Base-by-base conservation (phyloP, 2,113 vertebrate genomes). In the Vidua macroura region DNA sequence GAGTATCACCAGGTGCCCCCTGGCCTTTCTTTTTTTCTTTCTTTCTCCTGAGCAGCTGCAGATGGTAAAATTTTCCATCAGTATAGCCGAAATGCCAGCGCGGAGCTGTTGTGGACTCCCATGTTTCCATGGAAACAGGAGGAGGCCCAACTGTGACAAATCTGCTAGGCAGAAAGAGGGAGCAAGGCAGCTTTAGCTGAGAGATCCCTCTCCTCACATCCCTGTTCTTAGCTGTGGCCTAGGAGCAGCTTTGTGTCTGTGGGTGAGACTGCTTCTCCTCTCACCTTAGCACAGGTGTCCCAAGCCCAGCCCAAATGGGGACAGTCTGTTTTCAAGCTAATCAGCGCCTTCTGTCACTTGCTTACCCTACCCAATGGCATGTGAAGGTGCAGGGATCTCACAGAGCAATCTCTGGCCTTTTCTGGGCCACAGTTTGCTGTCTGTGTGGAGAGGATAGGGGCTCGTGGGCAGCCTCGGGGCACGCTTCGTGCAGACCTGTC, bases 121-220 rank as follows among this genome's bases (percentile, higher is more conserved):
- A 1, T 25, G 95, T 97, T 97, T 95, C 96, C 94, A 97, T 97
- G 95, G 96, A 93, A 97, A 97, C 96, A 84, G 88, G 23, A 96
- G 89, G 93, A 97, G 95, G 93, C 91, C 94, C 94, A 91, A 96
- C 87, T 63, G 88, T 97, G 96, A 93, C 95, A 94, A 90, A 94
- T 94, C 95, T 95, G 80, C 96, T 94, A 92, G 87, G 91, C 4
- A 3, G 90, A 92, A 96, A 86, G 66, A 83, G 46, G 81, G 70
- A 97, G 88, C 69, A 69, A 96, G 77, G 76, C 27, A 2, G 91
- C 64, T 86, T 93, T 80, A 91, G 81, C 78, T 0, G 1, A 79
- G 24, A 35, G 51, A 46, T 62, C 59, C 82, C 58, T 76, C 83
- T 84, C 41, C 63, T 55, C 0, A 0, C 39, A 56, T 44, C 20